A percentile compares a stretch with the other conserved stretches of the same genome.
These are phyloP conservation scores for Mythimna ferrago DNA, from an alignment of 2,888 invertebrate genomes.

Conservation along the genomic window DNA sequence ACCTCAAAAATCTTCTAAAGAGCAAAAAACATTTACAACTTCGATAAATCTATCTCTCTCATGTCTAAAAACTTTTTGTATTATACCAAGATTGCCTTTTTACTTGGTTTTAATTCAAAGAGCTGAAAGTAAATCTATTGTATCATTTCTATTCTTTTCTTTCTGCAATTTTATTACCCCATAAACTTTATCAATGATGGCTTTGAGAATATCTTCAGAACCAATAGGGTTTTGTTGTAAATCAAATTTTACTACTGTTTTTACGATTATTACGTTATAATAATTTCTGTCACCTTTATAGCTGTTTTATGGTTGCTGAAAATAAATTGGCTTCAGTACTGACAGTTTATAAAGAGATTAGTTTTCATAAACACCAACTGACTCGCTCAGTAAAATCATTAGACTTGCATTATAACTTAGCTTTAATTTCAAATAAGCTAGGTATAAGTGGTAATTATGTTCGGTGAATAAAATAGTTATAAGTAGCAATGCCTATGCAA, in stretches of 20 bases:
- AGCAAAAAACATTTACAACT: constrained; percentile 35
- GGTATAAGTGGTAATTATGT: too few relatives aligned
- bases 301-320: constrained; percentile 43
- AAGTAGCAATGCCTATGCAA: too few relatives aligned
- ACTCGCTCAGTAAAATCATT: too few relatives aligned
- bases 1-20: constrained; percentile 21
- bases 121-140: constrained; percentile 27
- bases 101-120: constrained; percentile 22
- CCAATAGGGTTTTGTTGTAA: constrained; percentile 48
- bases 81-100: constrained; percentile 7
- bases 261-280: constrained; percentile 46
- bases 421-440: too few relatives aligned
- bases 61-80: constrained; percentile 4
- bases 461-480: too few relatives aligned
- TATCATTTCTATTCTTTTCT: constrained; percentile 28
- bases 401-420: too few relatives aligned
- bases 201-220: constrained; percentile 32
- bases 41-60: constrained; percentile 10
- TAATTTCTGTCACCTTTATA: constrained; percentile 39
- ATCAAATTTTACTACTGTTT: constrained; percentile 52
- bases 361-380: not conserved
- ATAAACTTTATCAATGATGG: constrained; percentile 48
- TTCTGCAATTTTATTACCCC: constrained; percentile 40
- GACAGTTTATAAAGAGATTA: constrained; percentile 1
- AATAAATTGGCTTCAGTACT: constrained; percentile 14